Conservation (phyloP, 2,797 vertebrate genomes). For the Diglossa cyanea region DNA sequence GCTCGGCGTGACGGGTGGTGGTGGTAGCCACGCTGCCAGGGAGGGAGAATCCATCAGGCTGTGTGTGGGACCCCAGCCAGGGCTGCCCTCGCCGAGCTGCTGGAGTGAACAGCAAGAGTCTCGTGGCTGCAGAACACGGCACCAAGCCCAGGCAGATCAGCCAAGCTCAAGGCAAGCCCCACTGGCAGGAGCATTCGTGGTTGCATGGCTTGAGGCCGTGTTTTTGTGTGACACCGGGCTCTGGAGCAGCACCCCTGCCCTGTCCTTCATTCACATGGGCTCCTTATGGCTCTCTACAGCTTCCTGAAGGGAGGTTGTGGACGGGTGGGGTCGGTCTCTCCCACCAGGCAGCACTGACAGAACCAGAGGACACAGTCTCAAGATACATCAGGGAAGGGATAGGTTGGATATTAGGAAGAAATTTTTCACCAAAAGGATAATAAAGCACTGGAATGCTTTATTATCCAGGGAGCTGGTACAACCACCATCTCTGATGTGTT, state of each 20-base stretch:
- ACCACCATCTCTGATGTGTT: too few relatives aligned
- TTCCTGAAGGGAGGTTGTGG: too few relatives aligned
- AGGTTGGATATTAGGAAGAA: too few relatives aligned
- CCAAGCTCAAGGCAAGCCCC: background rate
- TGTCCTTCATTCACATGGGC: fast-evolving
- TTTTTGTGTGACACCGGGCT: background rate
- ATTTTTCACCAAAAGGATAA: too few relatives aligned
- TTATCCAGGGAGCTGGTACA: too few relatives aligned
- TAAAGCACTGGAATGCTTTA: too few relatives aligned
- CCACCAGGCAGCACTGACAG: too few relatives aligned
- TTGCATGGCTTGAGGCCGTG: background rate
- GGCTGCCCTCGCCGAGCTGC: fast-evolving
- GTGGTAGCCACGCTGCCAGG: background rate
- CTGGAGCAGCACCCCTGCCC: background rate
- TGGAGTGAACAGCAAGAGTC: background rate
- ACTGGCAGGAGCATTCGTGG: background rate
- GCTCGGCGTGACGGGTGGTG: fast-evolving
- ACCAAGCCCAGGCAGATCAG: background rate
- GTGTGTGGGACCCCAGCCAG: fast-evolving
- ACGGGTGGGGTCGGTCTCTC: too few relatives aligned
- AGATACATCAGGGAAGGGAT: too few relatives aligned
- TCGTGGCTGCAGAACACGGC: background rate
- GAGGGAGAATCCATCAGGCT: background rate
- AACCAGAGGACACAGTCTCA: too few relatives aligned
- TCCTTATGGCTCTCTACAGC: background rate